Evolutionary conservation across 2,888 invertebrate genomes (phyloP), one percentile per base, ranked within the genome.

Genomic region (Leptopilina syphax): DNA sequence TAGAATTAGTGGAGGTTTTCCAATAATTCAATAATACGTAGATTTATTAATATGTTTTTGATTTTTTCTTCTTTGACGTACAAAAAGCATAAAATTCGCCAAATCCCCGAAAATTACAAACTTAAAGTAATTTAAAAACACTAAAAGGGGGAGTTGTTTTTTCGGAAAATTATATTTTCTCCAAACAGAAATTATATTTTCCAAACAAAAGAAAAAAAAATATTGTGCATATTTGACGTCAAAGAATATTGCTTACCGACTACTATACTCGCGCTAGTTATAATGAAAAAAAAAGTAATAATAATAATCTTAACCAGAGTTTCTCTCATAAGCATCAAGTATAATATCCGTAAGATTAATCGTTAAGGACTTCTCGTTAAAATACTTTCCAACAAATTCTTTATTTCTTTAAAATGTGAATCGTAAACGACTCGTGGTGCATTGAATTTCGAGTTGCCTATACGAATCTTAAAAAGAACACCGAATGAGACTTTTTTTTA

Each of bases 1-100:
- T 96, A 96, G 95, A 96, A 96, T 95, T 96, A 96, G 96, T 96
- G 96, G 95, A 95, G 83, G 95, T 96, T 96, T 96, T 96, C 95
- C 95, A 94, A 94, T 93, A 94, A 93, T 93, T 93, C 93, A 93
- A 93, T 87, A 86, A 86, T 85, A 88, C 84, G 88, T 89, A 87
- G 87, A 84, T 87, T 88, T 83, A 78, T 60, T 78, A 87, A 87
- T 88, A 90, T 85, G 86, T 88, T 88, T 88, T 85, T 84, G 85
- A 88, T 85, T 86, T 88, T 50, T 50, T 50, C 50, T 63, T 87
- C 86, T 87, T 87, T 80, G 85, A 82, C 73, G 54, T 34, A 9
- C 50, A 70, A 27, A 0, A 34, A 34, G 34, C 34, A 34, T 0
- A 34, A 34, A 34, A 34, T 34, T 34, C 34, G 34, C 3, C 34